Percentiles rank a stretch among this genome's conserved stretches.
Conservation (phyloP, 2,888 invertebrate species). For the Ectropis crepuscularia region DNA sequence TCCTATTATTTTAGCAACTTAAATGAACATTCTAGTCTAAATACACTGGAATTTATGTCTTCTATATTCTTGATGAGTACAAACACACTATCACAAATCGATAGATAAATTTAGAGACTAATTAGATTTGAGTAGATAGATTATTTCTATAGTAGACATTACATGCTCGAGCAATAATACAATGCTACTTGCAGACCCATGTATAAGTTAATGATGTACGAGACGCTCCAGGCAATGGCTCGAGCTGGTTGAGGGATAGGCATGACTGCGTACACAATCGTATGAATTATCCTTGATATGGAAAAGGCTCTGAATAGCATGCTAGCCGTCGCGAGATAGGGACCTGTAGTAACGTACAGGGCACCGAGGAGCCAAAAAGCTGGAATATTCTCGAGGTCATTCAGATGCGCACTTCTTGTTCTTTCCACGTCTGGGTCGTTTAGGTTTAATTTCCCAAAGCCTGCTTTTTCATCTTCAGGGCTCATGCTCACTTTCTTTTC, state of each 20-base stretch:
- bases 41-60: too few relatives aligned
- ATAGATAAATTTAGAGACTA: too few relatives aligned
- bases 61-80: too few relatives aligned
- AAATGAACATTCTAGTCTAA: too few relatives aligned
- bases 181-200: slow-evolving; percentile 64
- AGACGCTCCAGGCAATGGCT: slow-evolving; percentile 59
- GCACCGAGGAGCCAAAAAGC: slow-evolving; percentile 85
- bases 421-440: slow-evolving; percentile 72
- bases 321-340: slow-evolving; percentile 60
- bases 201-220: slow-evolving; percentile 59
- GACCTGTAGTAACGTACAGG: slow-evolving; percentile 84
- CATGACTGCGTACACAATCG: slow-evolving; percentile 86
- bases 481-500: slow-evolving; percentile 66
- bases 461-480: slow-evolving; percentile 59
- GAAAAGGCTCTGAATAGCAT: slow-evolving; percentile 76
- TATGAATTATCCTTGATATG: slow-evolving; percentile 83
- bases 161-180: slow-evolving; percentile 53
- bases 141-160: slow-evolving; percentile 21
- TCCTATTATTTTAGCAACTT: too few relatives aligned
- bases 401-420: slow-evolving; percentile 85
- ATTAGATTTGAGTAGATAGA: too few relatives aligned
- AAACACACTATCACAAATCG: too few relatives aligned
- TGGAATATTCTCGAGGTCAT: slow-evolving; percentile 89
- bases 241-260: slow-evolving; percentile 85
- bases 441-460: slow-evolving; percentile 58